Evolutionary conservation across 2,888 invertebrate genomes (phyloP).

Genomic region (Agrochola circellaris): DNA sequence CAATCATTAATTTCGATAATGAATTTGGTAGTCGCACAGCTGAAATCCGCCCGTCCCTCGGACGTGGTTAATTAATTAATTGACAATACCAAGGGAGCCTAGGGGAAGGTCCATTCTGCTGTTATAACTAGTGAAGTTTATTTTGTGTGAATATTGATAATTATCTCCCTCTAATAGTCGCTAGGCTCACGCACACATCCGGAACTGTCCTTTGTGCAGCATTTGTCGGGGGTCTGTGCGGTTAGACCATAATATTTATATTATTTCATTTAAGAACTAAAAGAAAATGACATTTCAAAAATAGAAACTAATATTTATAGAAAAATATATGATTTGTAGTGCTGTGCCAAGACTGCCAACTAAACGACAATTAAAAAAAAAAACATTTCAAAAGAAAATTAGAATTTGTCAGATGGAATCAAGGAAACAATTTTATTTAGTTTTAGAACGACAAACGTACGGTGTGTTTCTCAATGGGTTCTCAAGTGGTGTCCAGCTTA

Average conservation of each 20-base stretch:
- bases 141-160: constrained; percentile 76
- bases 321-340: neutral
- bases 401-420: neutral
- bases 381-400: neutral
- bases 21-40: constrained; percentile 76
- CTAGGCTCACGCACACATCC: constrained; percentile 58
- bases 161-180: constrained; percentile 30
- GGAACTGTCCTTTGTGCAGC: neutral
- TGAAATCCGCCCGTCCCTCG: constrained; percentile 72
- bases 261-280: neutral
- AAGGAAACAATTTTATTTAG: too few species aligned
- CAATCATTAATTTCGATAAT: constrained; percentile 83
- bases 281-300: neutral
- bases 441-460: neutral
- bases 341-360: neutral
- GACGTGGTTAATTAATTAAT: constrained; percentile 87
- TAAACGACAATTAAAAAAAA: too few species aligned
- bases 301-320: neutral
- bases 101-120: constrained; percentile 48
- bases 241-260: too few species aligned
- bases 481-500: neutral
- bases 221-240: neutral
- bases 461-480: neutral
- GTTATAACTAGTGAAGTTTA: constrained; percentile 67
- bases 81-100: constrained; percentile 78